These are phyloP conservation scores for Brachionus angularis DNA, from an alignment of 1,140 invertebrate species.

Conservation along the genomic window DNA sequence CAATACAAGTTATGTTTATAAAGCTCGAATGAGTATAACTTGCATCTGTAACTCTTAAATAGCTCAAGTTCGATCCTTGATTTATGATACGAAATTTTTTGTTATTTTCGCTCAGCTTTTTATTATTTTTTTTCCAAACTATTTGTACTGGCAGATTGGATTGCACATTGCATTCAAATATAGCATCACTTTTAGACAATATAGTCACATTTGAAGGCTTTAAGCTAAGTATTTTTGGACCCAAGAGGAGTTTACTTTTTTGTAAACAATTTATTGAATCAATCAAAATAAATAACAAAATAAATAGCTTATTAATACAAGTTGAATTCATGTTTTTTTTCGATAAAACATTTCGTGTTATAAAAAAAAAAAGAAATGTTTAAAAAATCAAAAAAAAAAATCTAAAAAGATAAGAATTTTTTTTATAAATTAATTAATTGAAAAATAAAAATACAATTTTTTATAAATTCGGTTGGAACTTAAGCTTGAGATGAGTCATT, in stretches of 20 bases:
- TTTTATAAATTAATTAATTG: too few relatives aligned
- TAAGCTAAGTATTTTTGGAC: not conserved
- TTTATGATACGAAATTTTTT: slow-evolving; percentile 30
- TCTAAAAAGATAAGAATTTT: too few relatives aligned
- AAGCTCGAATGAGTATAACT: not conserved
- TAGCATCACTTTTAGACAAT: not conserved
- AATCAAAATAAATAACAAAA: not conserved
- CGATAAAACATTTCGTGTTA: too few relatives aligned
- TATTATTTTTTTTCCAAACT: slow-evolving; percentile 25
- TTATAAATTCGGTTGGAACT: too few relatives aligned
- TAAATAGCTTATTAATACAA: too few relatives aligned
- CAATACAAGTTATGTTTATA: slow-evolving; percentile 6
- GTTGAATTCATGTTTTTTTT: too few relatives aligned
- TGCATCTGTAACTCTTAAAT: slow-evolving; percentile 14
- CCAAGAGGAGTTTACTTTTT: not conserved
- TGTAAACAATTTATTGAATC: not conserved
- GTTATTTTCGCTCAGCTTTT: slow-evolving; percentile 23
- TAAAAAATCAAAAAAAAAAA: too few relatives aligned
- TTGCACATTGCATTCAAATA: slow-evolving; percentile 19
- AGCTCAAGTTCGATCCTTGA: slow-evolving; percentile 21
- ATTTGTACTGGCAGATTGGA: slow-evolving; percentile 3
- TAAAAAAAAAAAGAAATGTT: too few relatives aligned
- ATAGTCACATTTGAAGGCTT: not conserved
- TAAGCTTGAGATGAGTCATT: too few relatives aligned
- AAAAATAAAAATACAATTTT: too few relatives aligned